A percentile compares a stretch with the other conserved stretches of the same genome.
Evolutionary conservation across 2,888 invertebrate genomes (phyloP).

Genomic region (Thera obeliscata): DNA sequence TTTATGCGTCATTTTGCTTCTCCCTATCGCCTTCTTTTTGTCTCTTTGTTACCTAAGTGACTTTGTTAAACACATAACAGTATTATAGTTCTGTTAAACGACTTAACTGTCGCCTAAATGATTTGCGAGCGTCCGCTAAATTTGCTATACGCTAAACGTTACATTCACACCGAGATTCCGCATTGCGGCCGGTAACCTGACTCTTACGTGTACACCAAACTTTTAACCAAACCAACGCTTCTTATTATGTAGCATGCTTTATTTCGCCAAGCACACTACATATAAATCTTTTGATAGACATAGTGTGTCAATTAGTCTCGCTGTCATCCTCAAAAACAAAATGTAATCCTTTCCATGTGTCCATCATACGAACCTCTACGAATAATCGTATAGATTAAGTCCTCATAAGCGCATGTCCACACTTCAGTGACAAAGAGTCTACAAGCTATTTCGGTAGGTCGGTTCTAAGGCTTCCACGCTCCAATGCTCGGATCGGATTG

Average conservation of each 20-base stretch:
- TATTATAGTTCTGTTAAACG: slow-evolving; percentile 65
- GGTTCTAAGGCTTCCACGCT: slow-evolving; percentile 47
- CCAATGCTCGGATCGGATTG: slow-evolving; percentile 43
- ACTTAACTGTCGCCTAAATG: slow-evolving; percentile 60
- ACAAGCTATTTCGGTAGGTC: slow-evolving; percentile 38
- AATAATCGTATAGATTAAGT: slow-evolving; percentile 28
- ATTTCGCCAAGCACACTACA: background rate
- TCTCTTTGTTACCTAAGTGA: slow-evolving; percentile 26
- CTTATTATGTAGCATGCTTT: slow-evolving; percentile 4
- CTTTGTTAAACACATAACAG: slow-evolving; percentile 58
- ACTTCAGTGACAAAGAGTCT: slow-evolving; percentile 22
- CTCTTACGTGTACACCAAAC: slow-evolving; percentile 31
- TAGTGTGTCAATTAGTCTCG: too few relatives aligned
- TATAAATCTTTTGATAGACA: background rate
- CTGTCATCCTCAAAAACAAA: background rate
- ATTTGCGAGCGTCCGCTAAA: slow-evolving; percentile 70
- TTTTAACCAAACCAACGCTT: slow-evolving; percentile 27
- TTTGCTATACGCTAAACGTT: slow-evolving; percentile 61
- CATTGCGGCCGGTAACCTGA: slow-evolving; percentile 45
- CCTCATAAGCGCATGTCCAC: slow-evolving; percentile 27
- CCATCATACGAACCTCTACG: slow-evolving; percentile 8
- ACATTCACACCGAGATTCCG: slow-evolving; percentile 62
- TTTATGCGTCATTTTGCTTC: slow-evolving; percentile 20
- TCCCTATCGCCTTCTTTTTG: slow-evolving; percentile 26
- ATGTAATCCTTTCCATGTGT: background rate